Base-by-base conservation (phyloP, 2,888 invertebrate species). In the Sarcophaga carnaria region DNA sequence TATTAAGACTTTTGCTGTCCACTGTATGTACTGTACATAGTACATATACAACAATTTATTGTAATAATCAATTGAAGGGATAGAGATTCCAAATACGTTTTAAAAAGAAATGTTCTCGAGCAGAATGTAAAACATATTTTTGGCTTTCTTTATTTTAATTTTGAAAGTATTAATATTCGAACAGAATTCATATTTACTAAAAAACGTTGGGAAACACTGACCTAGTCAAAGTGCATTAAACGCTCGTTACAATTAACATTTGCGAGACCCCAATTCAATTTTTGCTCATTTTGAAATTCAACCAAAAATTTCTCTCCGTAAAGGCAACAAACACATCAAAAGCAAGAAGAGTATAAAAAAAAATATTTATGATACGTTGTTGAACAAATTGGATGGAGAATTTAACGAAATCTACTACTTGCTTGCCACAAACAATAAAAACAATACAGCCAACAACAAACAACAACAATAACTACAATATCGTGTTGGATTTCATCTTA, bases 371-470 rank as follows among this genome's bases (percentile, higher is more conserved):
- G 12, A 49, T 3, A 6, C 12, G 20, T 47, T 62, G 47, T 69
- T 75, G 60, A 67, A 69, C 27, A 49, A 75, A 75, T 81, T 62
- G 60, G 66, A 75, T 37, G 37, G 49, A 75, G 5, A 66, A 80
- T 72, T 72, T 66, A 59, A 71, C 54, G 59, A 66, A 72, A 74
- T 74, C 67, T 27, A 37, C 11, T 49, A 37, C 11, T 49, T 54
- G 22, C 11, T n/a, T 60, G 4, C 11, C 14, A 59, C 64, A 64
- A 71, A 37, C 54, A 37, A n/a, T 62, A 22, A 62, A n/a, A 71
- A 4, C 11, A 27, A 11, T 49, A 70, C 45, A 60, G 59, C 14
- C 37, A 37, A 59, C 25, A 78, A 69, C 27, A 27, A 27, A 27
- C 37, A 37, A 10, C 8, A 8, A 37, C 37, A 37, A 37, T 6